phyloP scores from a whole-genome alignment of 2,113 vertebrate genomes.

The Malaclemys terrapin region DNA sequence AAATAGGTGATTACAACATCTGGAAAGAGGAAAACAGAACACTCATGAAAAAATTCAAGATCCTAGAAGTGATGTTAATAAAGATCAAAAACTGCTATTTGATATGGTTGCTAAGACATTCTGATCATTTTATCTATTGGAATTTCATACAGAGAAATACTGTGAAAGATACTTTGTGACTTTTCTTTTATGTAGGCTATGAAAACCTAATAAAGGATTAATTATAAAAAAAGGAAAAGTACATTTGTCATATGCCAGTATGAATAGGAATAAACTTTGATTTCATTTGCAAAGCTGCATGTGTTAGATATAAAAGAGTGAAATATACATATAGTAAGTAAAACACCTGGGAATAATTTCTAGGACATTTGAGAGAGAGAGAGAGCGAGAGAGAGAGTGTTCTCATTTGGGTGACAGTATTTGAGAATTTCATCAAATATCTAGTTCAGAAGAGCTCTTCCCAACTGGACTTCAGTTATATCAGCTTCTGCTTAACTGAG shows the following conservation, averaged over 20 bases:
- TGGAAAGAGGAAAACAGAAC: background rate
- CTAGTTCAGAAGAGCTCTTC: background rate
- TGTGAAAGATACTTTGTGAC: background rate
- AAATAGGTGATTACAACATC: background rate
- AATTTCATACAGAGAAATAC: background rate
- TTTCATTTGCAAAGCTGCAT: background rate
- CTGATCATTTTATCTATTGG: background rate
- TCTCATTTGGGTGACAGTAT: background rate
- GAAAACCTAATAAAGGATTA: background rate
- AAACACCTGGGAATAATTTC: background rate
- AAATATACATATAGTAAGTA: background rate
- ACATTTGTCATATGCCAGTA: background rate
- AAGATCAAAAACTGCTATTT: background rate
- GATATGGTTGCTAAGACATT: background rate
- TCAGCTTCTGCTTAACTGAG: background rate
- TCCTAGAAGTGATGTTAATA: background rate
- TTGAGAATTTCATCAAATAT: background rate
- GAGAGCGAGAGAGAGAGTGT: background rate
- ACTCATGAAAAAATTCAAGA: background rate
- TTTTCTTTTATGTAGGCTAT: background rate
- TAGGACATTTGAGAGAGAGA: background rate
- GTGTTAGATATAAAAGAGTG: background rate
- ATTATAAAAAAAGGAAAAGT: background rate
- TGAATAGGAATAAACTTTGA: background rate
- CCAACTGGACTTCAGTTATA: background rate